Evolutionary conservation across 2,797 vertebrate species (phyloP), one percentile per base, ranked within the genome.

Genomic region (Manis javanica): DNA sequence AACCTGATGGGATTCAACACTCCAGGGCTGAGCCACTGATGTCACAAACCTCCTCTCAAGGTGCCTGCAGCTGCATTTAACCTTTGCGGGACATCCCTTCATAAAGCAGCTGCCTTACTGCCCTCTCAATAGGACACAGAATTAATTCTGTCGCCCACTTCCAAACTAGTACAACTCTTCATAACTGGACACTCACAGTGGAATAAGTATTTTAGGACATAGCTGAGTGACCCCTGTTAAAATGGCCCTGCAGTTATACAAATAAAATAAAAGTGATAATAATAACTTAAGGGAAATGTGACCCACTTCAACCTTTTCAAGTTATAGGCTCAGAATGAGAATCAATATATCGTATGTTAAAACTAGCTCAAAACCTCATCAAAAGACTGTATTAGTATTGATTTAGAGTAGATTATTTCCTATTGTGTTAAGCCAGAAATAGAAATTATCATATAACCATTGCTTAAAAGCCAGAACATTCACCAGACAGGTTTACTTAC

Each of bases 401-500:
- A 97, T 91, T 98, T 94, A 92, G 31, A 95, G 82, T 85, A 83
- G 75, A 90, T 84, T 94, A 81, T 79, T 88, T 91, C 59, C 87
- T 94, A 88, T 46, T 59, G 34, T 74, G 42, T 95, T 85, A 95
- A 90, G 71, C 71, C 79, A 97, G 91, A 97, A 97, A 97, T 95
- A 96, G 96, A 94, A 92, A 96, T 90, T n/a, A 94, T 95, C 96
- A 89, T 39, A 93, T 97, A 97, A 91, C 88, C 88, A 91, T 37
- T 69, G 79, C 55, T 96, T 97, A 97, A 95, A 96, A 97, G 92
- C 96, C 53, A 2, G 91, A 81, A 92, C 86, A 72, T 75, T 95
- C 83, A 74, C 85, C 92, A 97, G 95, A 93, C 92, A 96, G 91
- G 86, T 91, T 97, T 96, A 96, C 94, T 97, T 97, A 98, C 95